Evolutionary conservation across 1,140 invertebrate species (phyloP).

Genomic region (Hyposmocoma kahamanoa): DNA sequence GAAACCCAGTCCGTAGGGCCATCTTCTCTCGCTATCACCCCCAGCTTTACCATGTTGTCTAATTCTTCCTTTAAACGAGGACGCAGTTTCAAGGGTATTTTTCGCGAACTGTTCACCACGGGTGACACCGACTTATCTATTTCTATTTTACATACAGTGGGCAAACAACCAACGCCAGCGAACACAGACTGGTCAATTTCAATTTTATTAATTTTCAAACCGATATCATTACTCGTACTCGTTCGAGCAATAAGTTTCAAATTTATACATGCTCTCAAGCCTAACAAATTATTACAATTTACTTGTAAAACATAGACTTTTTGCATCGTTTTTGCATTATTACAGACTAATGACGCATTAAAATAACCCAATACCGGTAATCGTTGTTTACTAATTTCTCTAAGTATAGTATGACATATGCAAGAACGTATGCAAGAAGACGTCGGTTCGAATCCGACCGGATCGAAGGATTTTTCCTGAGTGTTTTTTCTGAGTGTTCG

Average conservation of each 20-base stretch:
- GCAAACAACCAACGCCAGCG: constrained; percentile 16
- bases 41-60: constrained; percentile 9
- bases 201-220: constrained; percentile 8
- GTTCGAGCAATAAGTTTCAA: background rate
- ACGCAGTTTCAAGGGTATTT: constrained; percentile 13
- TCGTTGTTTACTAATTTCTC: background rate
- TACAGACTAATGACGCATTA: background rate
- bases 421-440: too few species aligned
- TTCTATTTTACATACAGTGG: constrained; percentile 6
- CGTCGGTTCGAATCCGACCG: too few species aligned
- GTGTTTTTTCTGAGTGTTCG: too few species aligned
- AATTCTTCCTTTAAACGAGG: constrained; percentile 11
- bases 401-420: too few species aligned
- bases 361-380: background rate
- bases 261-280: background rate
- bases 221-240: constrained; percentile 12
- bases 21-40: constrained; percentile 12
- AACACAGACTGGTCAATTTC: constrained; percentile 8
- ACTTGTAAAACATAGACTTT: background rate
- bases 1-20: constrained; percentile 9
- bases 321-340: background rate
- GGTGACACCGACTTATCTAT: constrained; percentile 5
- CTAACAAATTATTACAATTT: background rate
- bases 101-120: constrained; percentile 5
- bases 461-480: too few species aligned